Base-by-base conservation (phyloP, 2,797 vertebrate genomes). In the Lates japonicus region DNA sequence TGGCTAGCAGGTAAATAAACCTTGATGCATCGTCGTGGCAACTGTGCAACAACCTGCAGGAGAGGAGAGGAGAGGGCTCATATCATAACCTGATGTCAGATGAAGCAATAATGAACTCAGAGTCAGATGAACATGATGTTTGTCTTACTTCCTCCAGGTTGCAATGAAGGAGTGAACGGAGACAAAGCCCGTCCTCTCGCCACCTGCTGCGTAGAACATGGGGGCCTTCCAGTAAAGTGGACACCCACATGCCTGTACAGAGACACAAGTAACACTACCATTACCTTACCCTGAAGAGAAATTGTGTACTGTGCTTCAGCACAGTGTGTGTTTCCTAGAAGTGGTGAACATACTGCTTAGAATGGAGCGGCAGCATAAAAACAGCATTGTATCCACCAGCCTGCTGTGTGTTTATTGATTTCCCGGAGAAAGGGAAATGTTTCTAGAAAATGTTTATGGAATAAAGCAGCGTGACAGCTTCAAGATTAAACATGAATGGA, bases 201-300 rank as follows among this genome's bases (percentile, higher is more conserved):
- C 98, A 25, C 98, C 97, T 0, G 98, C 96, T 0, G 95, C 96
- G 90, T 88, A 96, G 92, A 99, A 99, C 96, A 99, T 95, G 33
- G 98, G 94, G 25, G 97, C 95, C 92, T 99, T 99, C 98, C 98
- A 99, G 91, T 98, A 99, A 33, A 99, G 96, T 2, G 98, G 98
- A 93, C 97, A 99, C 72, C 95, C 96, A 74, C 98, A 99, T 61
- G 96, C 92, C 98, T 99, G 92, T 19, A 88, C 59, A 90, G 3
- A 72, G 83, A 90, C 22, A 82, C 29, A 73, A 65, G 19, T 2
- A 61, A 46, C 57, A 67, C 39, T 0, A 0, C 1, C 12, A 55
- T 76, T 29, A 85, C 4, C 9, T 59, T 42, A 54, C 5, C 6
- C 16, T 12, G 58, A 72, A 57, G 73, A 70, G 63, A 37, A 65